phyloP scores from a whole-genome alignment of 2,888 invertebrate genomes.

The Tryphoninae sp. region DNA sequence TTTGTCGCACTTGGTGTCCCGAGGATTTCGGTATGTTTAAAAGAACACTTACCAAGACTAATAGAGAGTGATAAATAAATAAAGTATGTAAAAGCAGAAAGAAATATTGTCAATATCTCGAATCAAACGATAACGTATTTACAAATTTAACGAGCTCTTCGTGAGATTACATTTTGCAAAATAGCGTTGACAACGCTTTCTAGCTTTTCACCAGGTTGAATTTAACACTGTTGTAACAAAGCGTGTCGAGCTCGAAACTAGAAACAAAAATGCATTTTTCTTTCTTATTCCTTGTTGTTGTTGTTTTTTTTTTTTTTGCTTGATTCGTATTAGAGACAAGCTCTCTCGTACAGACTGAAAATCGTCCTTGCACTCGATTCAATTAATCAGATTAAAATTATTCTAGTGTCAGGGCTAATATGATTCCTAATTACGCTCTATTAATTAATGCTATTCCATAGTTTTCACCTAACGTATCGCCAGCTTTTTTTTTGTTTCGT shows the following conservation, averaged over 20 bases:
- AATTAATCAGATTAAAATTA: conserved; percentile 21
- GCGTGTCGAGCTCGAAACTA: not conserved
- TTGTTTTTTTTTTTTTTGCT: not conserved
- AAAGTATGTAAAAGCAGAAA: not conserved
- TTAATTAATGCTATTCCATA: conserved; percentile 26
- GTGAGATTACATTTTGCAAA: conserved; percentile 16
- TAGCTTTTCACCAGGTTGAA: not conserved
- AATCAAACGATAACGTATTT: conserved; percentile 27
- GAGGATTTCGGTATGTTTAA: not conserved
- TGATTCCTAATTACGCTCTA: conserved; percentile 33
- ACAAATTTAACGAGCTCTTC: conserved; percentile 13
- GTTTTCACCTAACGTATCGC: not conserved
- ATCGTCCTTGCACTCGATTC: conserved; percentile 33
- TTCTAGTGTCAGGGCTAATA: conserved; percentile 13
- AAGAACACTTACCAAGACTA: not conserved
- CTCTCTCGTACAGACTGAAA: conserved; percentile 26
- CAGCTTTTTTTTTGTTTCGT: not conserved
- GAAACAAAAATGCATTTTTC: conserved; percentile 20
- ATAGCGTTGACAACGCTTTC: not conserved
- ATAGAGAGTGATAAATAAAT: not conserved
- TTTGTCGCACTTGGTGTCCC: not conserved
- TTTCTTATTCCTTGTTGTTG: not conserved
- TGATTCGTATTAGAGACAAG: not conserved
- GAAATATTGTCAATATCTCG: conserved; percentile 38
- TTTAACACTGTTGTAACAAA: not conserved